Evolutionary conservation across 2,888 invertebrate genomes (phyloP), one percentile per base, ranked within the genome.

Genomic region (Troilus luridus): DNA sequence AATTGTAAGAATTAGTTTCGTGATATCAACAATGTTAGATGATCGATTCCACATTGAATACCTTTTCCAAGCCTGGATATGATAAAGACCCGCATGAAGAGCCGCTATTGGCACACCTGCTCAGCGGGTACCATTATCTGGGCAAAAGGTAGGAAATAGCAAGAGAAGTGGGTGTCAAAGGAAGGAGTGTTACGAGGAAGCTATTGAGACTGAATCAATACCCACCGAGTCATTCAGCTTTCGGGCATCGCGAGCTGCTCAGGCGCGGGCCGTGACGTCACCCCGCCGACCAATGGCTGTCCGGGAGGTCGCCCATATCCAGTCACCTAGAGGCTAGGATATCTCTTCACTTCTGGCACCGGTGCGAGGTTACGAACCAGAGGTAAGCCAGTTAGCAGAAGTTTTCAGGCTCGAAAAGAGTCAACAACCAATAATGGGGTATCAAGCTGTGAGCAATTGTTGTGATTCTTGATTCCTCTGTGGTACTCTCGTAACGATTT

Each of bases 251-350:
- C 85, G 85, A 60, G 88, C 60, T 64, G 60, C 89, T 64, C 62
- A 64, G 89, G 89, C 89, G 89, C 89, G 89, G 62, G 41, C 41
- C 54, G 64, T 88, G 89, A 89, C 89, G 89, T 89, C 88, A 88
- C 88, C 12, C 27, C 24, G 12, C 59, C 59, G 59, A 64, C 62
- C 60, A 64, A 64, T 64, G 89, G 89, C 89, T 54, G 89, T 19
- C 14, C 64, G 19, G 54, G 62, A 64, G 54, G 56, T 85, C 85
- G 85, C 85, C 85, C 85, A 85, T 85, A 56, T 12, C 64, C 89
- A 89, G 89, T 64, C 27, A 77, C 72, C 72, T 1, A 77, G 27
- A 24, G 72, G 72, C 27, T 77, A 77, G 72, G 72, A 77, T 77
- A 77, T 77, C 72, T 77, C 72, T 27, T 41, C 72, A 41, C 72